A percentile compares a stretch with the other conserved stretches of the same genome.
phyloP scores from a whole-genome alignment of 2,797 vertebrate genomes.

The Oreonectes daqikongensis region DNA sequence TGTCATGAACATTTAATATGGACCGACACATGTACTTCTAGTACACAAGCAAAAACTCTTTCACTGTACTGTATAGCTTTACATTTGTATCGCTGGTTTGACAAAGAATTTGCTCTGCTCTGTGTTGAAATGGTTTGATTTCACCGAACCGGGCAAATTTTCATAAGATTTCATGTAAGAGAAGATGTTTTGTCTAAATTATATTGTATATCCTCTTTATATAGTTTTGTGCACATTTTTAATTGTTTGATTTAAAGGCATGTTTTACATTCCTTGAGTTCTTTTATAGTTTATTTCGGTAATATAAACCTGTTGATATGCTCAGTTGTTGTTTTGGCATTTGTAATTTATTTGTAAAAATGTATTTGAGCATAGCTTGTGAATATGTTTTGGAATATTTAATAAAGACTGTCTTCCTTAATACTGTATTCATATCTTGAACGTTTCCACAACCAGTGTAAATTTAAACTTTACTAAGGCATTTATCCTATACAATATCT shows the following conservation, averaged over 20 bases:
- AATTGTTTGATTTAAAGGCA: conserved; percentile 39
- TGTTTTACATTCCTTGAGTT: conserved; percentile 51
- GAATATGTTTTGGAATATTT: conserved; percentile 55
- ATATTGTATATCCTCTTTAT: conserved; percentile 63
- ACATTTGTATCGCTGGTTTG: conserved; percentile 55
- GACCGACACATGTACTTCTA: conserved; percentile 13
- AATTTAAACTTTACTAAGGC: too few relatives aligned
- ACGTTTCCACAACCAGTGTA: not conserved
- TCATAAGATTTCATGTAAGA: conserved; percentile 31
- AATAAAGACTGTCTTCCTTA: conserved; percentile 51
- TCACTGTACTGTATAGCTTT: conserved; percentile 41
- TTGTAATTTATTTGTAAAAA: conserved; percentile 76
- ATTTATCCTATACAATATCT: too few relatives aligned
- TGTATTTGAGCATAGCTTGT: conserved; percentile 58
- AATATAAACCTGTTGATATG: conserved; percentile 35
- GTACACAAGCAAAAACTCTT: conserved; percentile 20
- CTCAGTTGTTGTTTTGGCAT: conserved; percentile 57
- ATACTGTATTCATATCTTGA: conserved; percentile 43
- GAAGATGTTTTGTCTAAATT: conserved; percentile 50
- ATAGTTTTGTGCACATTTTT: conserved; percentile 33
- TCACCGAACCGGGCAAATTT: conserved; percentile 37
- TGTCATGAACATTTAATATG: conserved; percentile 24
- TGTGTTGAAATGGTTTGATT: conserved; percentile 63
- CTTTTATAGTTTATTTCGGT: conserved; percentile 12
- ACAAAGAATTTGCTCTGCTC: conserved; percentile 65